Evolutionary conservation across 2,113 vertebrate species (phyloP).

Genomic region (Blennius ocellaris): DNA sequence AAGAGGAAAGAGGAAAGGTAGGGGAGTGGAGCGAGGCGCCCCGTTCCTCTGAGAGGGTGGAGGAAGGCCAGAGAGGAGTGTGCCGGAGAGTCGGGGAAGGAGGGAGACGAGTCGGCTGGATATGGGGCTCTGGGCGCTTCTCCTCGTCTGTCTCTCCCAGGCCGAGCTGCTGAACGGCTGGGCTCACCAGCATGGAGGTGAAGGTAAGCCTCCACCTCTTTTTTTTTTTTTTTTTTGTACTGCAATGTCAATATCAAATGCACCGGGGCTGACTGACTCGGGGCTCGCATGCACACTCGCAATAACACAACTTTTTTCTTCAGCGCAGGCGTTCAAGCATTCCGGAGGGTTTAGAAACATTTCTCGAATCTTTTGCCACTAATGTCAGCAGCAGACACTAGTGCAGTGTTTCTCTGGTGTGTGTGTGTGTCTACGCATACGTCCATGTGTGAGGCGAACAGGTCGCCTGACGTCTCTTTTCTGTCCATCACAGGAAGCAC

Average conservation of each 20-base stretch:
- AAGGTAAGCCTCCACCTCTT: conserved; percentile 24
- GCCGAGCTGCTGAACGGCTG: conserved; percentile 81
- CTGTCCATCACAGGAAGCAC: conserved; percentile 56
- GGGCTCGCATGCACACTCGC: too few species aligned
- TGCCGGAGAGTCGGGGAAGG: conserved; percentile 58
- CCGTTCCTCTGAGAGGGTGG: conserved; percentile 31
- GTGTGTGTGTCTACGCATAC: too few species aligned
- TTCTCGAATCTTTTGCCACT: conserved; percentile 9
- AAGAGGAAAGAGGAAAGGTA: conserved; percentile 48
- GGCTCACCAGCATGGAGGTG: conserved; percentile 80
- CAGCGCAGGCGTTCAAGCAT: too few species aligned
- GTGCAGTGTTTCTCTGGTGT: neutral
- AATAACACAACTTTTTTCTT: too few species aligned
- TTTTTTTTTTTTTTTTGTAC: too few species aligned
- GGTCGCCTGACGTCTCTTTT: conserved; percentile 42
- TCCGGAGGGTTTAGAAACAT: neutral
- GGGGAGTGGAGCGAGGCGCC: conserved; percentile 63
- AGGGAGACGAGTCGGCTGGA: conserved; percentile 67
- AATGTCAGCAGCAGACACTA: neutral
- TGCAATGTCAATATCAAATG: neutral
- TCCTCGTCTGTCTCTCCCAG: conserved; percentile 85
- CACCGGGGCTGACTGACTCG: neutral
- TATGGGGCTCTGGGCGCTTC: conserved; percentile 82
- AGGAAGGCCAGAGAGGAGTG: conserved; percentile 49
- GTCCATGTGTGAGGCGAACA: conserved; percentile 15